Base-by-base conservation (phyloP, 1,140 invertebrate species). In the Paraescarpia echinospica region DNA sequence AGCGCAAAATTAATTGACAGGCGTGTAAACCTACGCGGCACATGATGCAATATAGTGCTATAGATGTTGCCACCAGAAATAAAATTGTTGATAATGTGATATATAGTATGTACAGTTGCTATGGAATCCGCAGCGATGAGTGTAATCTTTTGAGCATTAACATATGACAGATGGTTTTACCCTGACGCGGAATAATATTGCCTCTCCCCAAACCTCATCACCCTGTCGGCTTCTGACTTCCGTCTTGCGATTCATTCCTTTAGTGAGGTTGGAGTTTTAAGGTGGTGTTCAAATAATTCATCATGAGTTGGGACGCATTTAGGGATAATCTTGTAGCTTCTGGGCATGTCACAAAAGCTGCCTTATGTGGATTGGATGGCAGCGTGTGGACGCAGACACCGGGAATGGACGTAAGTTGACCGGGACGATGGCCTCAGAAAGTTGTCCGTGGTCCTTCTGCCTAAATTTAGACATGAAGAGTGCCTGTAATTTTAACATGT, bases 271-370 rank as follows among this genome's bases (percentile, higher is more conserved):
- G 59, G 4, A 77, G 59, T 77, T 77, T 77, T 77, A 77, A 18
- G 59, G 59, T 77, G 22, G 59, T 77, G 59, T 77, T 77, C 59
- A 77, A 77, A 77, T 77, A 77, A 77, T 77, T 77, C 59, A 77
- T 77, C 59, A 93, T 93, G 92, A 91, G 89, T 91, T 93, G 92
- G 92, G 88, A 89, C 33, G 33, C 88, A n/a, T 93, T 91, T 88
- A 51, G 92, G 35, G 92, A 93, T 88, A 93, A 91, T 35, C 92
- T 93, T 41, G 89, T 91, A 27, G 77, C 77, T 34, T 91, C 89
- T 90, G 92, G 92, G 33, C 51, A 41, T 48, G 92, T 93, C 92
- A 91, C 90, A 41, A 93, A 93, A 59, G 92, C 92, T 35, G 92
- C 92, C 89, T 51, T 93, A 34, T 93, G 92, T 35, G 92, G 92